These are phyloP conservation scores for Cephus rjabovi DNA, from an alignment of 2,888 invertebrate species.

Conservation along the genomic window DNA sequence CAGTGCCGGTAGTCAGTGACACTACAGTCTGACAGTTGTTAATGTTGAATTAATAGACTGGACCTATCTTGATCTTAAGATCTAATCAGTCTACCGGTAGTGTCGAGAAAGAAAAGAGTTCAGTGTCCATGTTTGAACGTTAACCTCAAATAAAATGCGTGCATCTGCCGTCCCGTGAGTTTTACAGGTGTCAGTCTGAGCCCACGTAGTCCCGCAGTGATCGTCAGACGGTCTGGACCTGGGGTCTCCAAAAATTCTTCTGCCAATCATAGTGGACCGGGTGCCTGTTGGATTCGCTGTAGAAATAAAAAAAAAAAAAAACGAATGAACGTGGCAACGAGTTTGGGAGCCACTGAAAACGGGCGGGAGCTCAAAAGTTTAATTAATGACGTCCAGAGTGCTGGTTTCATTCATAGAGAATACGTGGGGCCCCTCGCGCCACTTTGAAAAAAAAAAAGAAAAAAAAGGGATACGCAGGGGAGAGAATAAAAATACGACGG, in stretches of 20 bases:
- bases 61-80: neutral
- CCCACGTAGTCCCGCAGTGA: neutral
- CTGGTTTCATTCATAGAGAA: conserved; percentile 54
- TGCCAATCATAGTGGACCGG: neutral
- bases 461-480: conserved; percentile 22
- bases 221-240: neutral
- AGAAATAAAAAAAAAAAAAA: neutral
- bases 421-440: conserved; percentile 31
- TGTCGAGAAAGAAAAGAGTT: neutral
- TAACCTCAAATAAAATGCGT: neutral
- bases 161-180: neutral
- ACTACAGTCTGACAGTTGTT: neutral
- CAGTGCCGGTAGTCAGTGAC: neutral
- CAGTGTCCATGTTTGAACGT: neutral
- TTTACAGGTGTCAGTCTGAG: neutral
- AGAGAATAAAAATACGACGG: conserved; percentile 2
- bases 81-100: neutral
- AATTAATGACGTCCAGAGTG: conserved; percentile 50
- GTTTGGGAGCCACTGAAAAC: neutral
- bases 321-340: neutral
- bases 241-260: neutral
- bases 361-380: conserved; percentile 49
- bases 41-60: neutral
- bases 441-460: conserved; percentile 31
- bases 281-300: neutral